Conservation (phyloP, 92 coral and sea anemone genomes). For the Porites rus region DNA sequence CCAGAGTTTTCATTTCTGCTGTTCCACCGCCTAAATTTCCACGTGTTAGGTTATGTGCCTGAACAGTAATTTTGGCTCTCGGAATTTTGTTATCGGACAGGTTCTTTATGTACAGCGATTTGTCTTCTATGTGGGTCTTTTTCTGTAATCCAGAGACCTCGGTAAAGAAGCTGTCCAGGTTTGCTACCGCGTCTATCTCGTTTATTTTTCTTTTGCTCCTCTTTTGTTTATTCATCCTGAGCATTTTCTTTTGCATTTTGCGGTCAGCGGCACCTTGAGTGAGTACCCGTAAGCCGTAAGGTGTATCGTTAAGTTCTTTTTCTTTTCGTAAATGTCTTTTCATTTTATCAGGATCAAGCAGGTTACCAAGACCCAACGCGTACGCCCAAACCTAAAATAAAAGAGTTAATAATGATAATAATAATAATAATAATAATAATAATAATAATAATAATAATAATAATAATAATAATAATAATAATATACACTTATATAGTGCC, state of each 20-base stretch:
- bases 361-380: constrained; percentile 77
- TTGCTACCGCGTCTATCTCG: constrained; percentile 22
- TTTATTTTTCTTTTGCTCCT: constrained; percentile 17
- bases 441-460: no score
- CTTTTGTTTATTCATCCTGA: background rate
- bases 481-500: no score
- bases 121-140: background rate
- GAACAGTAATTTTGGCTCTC: background rate
- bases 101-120: background rate
- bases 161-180: constrained; percentile 36
- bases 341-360: constrained; percentile 76
- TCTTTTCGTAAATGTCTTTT: constrained; percentile 75
- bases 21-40: background rate
- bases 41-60: background rate
- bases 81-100: background rate
- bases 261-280: constrained; percentile 33
- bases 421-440: no score
- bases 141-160: constrained; percentile 12
- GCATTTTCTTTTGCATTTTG: background rate
- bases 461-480: no score
- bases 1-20: background rate
- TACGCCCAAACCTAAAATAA: constrained; percentile 82
- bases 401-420: no score
- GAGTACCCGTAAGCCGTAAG: constrained; percentile 82
- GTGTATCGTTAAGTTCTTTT: constrained; percentile 76